These are phyloP conservation scores for Drymonia ruficornis DNA, from an alignment of 2,888 invertebrate genomes.

Conservation along the genomic window DNA sequence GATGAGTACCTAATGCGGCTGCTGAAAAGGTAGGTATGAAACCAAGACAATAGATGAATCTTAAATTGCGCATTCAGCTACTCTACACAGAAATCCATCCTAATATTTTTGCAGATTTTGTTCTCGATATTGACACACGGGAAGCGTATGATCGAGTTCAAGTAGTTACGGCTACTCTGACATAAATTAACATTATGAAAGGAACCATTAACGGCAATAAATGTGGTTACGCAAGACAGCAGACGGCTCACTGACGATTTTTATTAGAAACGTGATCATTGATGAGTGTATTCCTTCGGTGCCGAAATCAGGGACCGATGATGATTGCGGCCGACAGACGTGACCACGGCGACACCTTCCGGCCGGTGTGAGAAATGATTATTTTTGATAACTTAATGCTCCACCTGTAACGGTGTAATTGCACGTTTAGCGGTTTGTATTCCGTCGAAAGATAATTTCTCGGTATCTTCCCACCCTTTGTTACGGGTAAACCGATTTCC, in stretches of 20 bases:
- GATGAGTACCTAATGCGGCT: no score
- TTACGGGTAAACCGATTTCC: constrained; percentile 80
- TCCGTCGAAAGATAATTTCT: constrained; percentile 79
- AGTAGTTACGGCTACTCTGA: constrained; percentile 42
- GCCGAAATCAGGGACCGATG: constrained; percentile 67
- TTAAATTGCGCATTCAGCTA: no score
- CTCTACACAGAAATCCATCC: no score
- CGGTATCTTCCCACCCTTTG: constrained; percentile 81
- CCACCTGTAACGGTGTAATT: constrained; percentile 81
- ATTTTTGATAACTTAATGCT: constrained; percentile 82
- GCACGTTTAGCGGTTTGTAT: constrained; percentile 80
- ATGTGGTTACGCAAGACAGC: constrained; percentile 79
- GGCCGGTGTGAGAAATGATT: constrained; percentile 80
- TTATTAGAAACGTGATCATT: constrained; percentile 82
- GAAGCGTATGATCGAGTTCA: constrained; percentile 38
- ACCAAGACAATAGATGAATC: no score
- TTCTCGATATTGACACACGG: constrained; percentile 13
- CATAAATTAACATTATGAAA: constrained; percentile 71
- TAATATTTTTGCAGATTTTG: no score
- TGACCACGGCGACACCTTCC: constrained; percentile 77
- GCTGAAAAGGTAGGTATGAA: no score
- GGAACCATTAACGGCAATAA: constrained; percentile 75
- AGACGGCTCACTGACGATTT: constrained; percentile 69
- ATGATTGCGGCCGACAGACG: constrained; percentile 69
- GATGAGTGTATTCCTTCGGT: constrained; percentile 45